Percentiles rank a stretch among this genome's conserved stretches.
Conservation (phyloP, 2,113 vertebrate species). For the Ariopsis seemanni region DNA sequence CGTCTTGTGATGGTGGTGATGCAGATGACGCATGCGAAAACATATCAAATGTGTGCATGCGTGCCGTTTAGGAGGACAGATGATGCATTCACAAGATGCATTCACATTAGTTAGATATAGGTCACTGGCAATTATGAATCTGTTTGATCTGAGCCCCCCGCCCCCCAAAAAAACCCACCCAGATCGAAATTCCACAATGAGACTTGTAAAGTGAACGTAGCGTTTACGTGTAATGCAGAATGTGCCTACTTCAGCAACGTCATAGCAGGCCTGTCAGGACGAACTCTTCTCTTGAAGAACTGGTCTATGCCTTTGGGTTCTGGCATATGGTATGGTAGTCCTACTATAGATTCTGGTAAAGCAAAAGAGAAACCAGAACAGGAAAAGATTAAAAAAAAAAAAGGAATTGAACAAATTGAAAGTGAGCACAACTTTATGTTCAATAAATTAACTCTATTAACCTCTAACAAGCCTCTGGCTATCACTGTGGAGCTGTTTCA, state of each 20-base stretch:
- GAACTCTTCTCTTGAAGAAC: conserved; percentile 82
- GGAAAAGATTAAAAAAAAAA: not conserved
- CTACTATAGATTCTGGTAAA: conserved; percentile 80
- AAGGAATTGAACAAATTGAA: not conserved
- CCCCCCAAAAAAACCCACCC: too few relatives aligned
- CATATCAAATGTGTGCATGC: too few relatives aligned
- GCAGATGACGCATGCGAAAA: too few relatives aligned
- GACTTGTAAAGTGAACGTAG: too few relatives aligned
- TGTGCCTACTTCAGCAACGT: conserved; percentile 85
- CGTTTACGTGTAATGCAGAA: not conserved
- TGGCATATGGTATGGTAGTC: conserved; percentile 91
- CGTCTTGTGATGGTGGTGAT: too few relatives aligned
- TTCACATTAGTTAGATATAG: too few relatives aligned
- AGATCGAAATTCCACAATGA: too few relatives aligned
- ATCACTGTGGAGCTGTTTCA: conserved; percentile 93
- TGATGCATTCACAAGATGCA: too few relatives aligned
- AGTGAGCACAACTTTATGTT: not conserved
- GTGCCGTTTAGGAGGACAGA: not conserved
- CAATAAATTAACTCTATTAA: conserved; percentile 59
- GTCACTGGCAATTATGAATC: too few relatives aligned
- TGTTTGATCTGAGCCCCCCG: too few relatives aligned
- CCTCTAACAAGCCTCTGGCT: conserved; percentile 91
- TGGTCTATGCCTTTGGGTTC: conserved; percentile 88
- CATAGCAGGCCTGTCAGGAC: conserved; percentile 83
- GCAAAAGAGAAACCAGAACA: not conserved